These are phyloP conservation scores for Drosophila rubida DNA, from an alignment of 2,888 invertebrate species.

Conservation along the genomic window DNA sequence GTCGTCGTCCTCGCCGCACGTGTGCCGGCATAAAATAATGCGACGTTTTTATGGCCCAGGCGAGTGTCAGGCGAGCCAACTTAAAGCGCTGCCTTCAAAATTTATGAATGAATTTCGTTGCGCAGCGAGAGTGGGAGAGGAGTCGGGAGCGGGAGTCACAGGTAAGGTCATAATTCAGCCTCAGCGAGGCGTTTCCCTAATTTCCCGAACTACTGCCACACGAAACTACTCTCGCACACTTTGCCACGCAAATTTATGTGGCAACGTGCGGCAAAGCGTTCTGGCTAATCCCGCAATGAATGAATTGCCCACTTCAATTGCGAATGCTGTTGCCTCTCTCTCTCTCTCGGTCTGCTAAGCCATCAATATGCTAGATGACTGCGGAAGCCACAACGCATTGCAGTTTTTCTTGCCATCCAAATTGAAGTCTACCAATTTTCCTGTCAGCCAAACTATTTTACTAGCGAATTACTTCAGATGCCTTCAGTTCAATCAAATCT, in stretches of 20 bases:
- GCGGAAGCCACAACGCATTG: neutral
- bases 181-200: slow-evolving; percentile 43
- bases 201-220: slow-evolving; percentile 13
- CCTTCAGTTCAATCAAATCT: too few relatives aligned
- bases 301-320: slow-evolving; percentile 69
- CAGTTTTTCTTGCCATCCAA: too few relatives aligned
- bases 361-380: slow-evolving; percentile 57
- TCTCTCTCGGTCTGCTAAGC: slow-evolving; percentile 32
- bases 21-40: slow-evolving; percentile 75
- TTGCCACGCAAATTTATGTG: slow-evolving; percentile 63
- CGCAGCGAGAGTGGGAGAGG: slow-evolving; percentile 27
- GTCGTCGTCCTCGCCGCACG: slow-evolving; percentile 31
- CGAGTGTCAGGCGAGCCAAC: slow-evolving; percentile 60
- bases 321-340: slow-evolving; percentile 1
- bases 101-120: slow-evolving; percentile 73
- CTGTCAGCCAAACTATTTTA: too few relatives aligned
- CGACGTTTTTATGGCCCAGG: slow-evolving; percentile 76
- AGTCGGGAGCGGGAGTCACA: slow-evolving; percentile 28
- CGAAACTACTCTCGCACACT: slow-evolving; percentile 59
- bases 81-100: slow-evolving; percentile 69
- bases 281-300: slow-evolving; percentile 70
- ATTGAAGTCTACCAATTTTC: too few relatives aligned
- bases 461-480: too few relatives aligned
- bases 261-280: slow-evolving; percentile 51
- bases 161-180: slow-evolving; percentile 71